Base-by-base conservation (phyloP, 2,888 invertebrate genomes). In the Fragum fragum region DNA sequence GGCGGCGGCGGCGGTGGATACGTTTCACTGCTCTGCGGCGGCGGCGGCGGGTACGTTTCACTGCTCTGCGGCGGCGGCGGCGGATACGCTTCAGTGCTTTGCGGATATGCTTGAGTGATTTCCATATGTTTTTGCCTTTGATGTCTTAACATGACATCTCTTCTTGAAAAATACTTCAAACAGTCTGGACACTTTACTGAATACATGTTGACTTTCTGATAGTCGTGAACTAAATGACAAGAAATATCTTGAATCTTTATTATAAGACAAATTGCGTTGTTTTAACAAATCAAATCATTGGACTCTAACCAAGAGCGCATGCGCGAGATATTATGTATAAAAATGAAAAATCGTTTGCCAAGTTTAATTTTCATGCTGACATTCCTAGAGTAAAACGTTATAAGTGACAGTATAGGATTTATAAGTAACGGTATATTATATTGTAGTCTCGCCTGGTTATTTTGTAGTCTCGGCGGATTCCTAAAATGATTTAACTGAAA, bases 151-250 rank as follows among this genome's bases (percentile, higher is more conserved):
- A n/a, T n/a, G n/a, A n/a, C n/a, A n/a, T n/a, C n/a, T n/a, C n/a
- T n/a, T n/a, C n/a, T n/a, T n/a, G n/a, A n/a, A n/a, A n/a, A n/a
- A n/a, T n/a, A n/a, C n/a, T n/a, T n/a, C n/a, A n/a, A n/a, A n/a
- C n/a, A n/a, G 59, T 5, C n/a, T n/a, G n/a, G n/a, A n/a, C n/a
- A n/a, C n/a, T n/a, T n/a, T n/a, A n/a, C n/a, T n/a, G n/a, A n/a
- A 59, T 1, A 59, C 66, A 74, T 74, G 66, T 74, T 75, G 66
- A 29, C 42, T 39, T 39, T 75, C 55, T 26, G 68, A 16, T n/a
- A 55, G 42, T n/a, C 21, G 18, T 16, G 36, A 1, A 1, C 11
- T 18, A 36, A 36, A 32, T 66, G 39, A 36, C n/a, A n/a, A 18
- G n/a, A n/a, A n/a, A n/a, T 1, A 7, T 9, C 16, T 28, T 11